phyloP scores from a whole-genome alignment of 1,140 invertebrate species.

The Chionoecetes opilio region DNA sequence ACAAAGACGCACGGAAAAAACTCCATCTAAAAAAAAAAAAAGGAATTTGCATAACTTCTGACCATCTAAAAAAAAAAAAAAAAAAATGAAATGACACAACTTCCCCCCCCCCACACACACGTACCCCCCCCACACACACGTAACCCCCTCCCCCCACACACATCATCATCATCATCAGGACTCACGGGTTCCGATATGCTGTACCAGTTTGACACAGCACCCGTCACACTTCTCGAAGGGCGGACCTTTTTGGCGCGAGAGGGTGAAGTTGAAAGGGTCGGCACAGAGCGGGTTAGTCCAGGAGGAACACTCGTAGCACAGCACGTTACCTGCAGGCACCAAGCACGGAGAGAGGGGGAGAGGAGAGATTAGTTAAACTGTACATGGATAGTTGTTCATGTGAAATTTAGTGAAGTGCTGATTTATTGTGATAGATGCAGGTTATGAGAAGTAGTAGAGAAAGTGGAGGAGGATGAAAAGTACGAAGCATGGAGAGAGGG shows the following conservation, averaged over 20 bases:
- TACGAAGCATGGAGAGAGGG: background rate
- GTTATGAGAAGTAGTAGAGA: slow-evolving; percentile 41
- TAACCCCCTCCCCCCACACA: no score
- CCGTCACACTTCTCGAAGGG: slow-evolving; percentile 88
- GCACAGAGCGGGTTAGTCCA: slow-evolving; percentile 94
- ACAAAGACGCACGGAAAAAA: no score
- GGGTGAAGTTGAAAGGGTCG: slow-evolving; percentile 96
- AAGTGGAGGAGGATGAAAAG: slow-evolving; percentile 15
- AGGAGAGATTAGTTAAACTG: background rate
- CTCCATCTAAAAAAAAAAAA: no score
- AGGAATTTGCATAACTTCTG: no score
- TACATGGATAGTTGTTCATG: no score
- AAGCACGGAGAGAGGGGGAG: background rate
- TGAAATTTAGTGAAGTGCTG: no score
- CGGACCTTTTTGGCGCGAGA: slow-evolving; percentile 90
- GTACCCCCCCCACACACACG: no score
- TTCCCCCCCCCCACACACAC: no score
- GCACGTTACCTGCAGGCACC: slow-evolving; percentile 84
- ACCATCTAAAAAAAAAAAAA: no score
- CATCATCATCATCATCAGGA: slow-evolving; percentile 47
- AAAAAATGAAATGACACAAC: no score
- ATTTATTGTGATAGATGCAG: no score
- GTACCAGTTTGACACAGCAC: slow-evolving; percentile 97
- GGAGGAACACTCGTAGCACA: slow-evolving; percentile 97
- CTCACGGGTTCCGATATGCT: slow-evolving; percentile 94